Evolutionary conservation across 2,888 invertebrate genomes (phyloP).

Genomic region (Cantharis rufa): DNA sequence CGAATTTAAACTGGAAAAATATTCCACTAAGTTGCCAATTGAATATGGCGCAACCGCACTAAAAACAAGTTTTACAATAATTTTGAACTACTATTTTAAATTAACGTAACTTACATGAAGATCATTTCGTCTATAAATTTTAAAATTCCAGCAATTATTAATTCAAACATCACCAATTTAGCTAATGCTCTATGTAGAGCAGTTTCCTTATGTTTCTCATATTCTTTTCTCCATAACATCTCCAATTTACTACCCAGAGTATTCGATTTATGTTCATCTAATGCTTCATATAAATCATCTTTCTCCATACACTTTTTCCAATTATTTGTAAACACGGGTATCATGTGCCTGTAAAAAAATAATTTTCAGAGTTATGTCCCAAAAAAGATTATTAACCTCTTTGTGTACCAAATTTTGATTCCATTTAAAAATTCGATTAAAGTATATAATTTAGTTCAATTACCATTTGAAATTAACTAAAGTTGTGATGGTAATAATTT

Average conservation of each 20-base stretch:
- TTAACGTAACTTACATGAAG: slow-evolving; percentile 46
- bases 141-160: slow-evolving; percentile 43
- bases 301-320: slow-evolving; percentile 54
- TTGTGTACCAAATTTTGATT: too few relatives aligned
- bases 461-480: too few relatives aligned
- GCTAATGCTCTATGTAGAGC: slow-evolving; percentile 47
- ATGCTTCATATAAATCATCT: slow-evolving; percentile 72
- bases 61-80: slow-evolving; percentile 25
- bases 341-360: slow-evolving; percentile 18
- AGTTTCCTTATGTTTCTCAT: slow-evolving; percentile 47
- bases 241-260: slow-evolving; percentile 67
- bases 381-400: too few relatives aligned
- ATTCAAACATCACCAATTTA: slow-evolving; percentile 44
- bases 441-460: too few relatives aligned
- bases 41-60: slow-evolving; percentile 56
- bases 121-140: slow-evolving; percentile 48
- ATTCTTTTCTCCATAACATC: slow-evolving; percentile 54
- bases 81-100: background rate
- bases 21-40: slow-evolving; percentile 67
- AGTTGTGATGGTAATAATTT: too few relatives aligned
- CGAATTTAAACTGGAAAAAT: slow-evolving; percentile 60
- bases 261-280: slow-evolving; percentile 69
- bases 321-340: slow-evolving; percentile 14
- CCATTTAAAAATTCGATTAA: too few relatives aligned
- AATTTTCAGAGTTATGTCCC: background rate